A percentile compares a stretch with the other conserved stretches of the same genome.
Evolutionary conservation across 2,888 invertebrate genomes (phyloP).

Genomic region (Pycnomerus fuliginosus): DNA sequence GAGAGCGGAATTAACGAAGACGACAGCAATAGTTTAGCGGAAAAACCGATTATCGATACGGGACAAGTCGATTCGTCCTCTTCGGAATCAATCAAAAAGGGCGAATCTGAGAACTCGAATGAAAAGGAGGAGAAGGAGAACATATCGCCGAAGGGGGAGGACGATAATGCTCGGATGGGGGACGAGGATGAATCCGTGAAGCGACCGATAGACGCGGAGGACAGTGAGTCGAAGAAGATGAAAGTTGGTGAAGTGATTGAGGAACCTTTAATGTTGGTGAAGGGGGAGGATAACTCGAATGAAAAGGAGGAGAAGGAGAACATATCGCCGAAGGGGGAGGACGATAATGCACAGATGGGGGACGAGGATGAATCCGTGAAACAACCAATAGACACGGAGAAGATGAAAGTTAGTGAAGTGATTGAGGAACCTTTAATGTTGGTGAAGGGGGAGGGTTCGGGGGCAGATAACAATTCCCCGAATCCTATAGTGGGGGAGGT

Average conservation of each 20-base stretch:
- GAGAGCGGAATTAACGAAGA: conserved; percentile 64
- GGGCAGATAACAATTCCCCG: conserved; percentile 57
- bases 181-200: conserved; percentile 28
- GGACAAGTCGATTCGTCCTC: conserved; percentile 50
- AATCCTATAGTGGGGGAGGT: conserved; percentile 61
- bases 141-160: conserved; percentile 26
- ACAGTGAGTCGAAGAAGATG: conserved; percentile 11
- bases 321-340: conserved; percentile 26
- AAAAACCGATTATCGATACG: conserved; percentile 59
- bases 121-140: conserved; percentile 30
- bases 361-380: conserved; percentile 28
- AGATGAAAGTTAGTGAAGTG: conserved; percentile 63
- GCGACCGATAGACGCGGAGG: conserved; percentile 2
- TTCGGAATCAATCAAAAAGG: conserved; percentile 48
- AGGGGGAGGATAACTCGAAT: conserved; percentile 30
- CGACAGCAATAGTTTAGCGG: conserved; percentile 63
- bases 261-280: conserved; percentile 57
- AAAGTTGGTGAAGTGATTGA: conserved; percentile 68
- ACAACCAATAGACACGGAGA: conserved; percentile 1
- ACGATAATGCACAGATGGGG: conserved; percentile 27
- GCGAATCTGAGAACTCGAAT: conserved; percentile 30
- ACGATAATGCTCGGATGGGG: conserved; percentile 27
- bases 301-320: conserved; percentile 34
- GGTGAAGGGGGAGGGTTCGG: conserved; percentile 69
- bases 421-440: conserved; percentile 74